Conservation (phyloP, 2,113 vertebrate genomes). For the Scopus umbretta region DNA sequence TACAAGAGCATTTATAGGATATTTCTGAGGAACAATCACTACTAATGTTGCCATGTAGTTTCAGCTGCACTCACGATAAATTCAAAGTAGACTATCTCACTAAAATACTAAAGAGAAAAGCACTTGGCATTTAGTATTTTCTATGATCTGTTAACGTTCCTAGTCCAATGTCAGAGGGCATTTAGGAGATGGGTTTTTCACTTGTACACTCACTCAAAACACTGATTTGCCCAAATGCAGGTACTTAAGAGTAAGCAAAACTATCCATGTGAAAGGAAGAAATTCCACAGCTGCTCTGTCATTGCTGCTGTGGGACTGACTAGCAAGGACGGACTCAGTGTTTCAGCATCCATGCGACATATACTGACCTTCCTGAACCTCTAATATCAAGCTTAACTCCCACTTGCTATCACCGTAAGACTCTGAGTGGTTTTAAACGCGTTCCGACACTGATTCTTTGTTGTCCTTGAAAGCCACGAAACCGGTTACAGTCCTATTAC, state of each 20-base stretch:
- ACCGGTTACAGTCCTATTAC: neutral
- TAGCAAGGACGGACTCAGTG: neutral
- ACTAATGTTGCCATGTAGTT: neutral
- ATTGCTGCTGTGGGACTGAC: neutral
- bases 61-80: neutral
- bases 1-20: neutral
- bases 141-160: neutral
- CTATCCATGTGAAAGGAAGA: neutral
- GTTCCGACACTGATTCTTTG: neutral
- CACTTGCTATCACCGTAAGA: neutral
- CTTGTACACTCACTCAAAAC: neutral
- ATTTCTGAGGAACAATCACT: neutral
- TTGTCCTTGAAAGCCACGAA: neutral
- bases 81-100: neutral
- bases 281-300: neutral
- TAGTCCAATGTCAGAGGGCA: neutral
- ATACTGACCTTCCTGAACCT: neutral
- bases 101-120: neutral
- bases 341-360: neutral
- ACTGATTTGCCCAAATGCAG: neutral
- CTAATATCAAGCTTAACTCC: neutral
- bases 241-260: neutral
- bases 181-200: neutral
- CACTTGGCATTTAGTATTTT: neutral
- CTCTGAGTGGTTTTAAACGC: neutral